Evolutionary conservation across 37 sponge, comb jelly and placozoan genomes (phyloP), one percentile per base, ranked within the genome.

Genomic region (Eunapius fragilis): DNA sequence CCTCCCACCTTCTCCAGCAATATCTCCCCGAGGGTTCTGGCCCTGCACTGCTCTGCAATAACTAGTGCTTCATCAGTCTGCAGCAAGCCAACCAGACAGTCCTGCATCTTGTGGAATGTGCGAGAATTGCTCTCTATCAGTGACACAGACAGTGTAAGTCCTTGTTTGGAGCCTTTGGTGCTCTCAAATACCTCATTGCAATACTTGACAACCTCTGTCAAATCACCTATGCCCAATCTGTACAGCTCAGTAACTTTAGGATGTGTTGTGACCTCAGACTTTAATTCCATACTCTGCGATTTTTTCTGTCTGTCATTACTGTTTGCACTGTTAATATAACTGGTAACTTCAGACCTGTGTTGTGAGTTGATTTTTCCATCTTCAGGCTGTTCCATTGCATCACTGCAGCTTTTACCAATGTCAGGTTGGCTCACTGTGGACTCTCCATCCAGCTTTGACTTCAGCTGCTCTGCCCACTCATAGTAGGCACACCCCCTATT

Each of bases 401-500:
- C n/a, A n/a, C n/a, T n/a, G n/a, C n/a, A n/a, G n/a, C n/a, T n/a
- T n/a, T n/a, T n/a, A n/a, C n/a, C n/a, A n/a, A n/a, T n/a, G n/a
- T n/a, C n/a, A n/a, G n/a, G n/a, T n/a, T n/a, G n/a, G 9, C 4
- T 81, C 82, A 37, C 33, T 5, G 17, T 70, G 82, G 37, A 70
- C 7, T 10, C 47, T 4, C 47, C 47, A 11, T 45, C 14, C 17
- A 2, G 14, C 14, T 58, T 48, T 31, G 2, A 27, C 77, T 22
- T 82, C 78, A 41, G 70, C 26, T 68, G 82, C 82, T 88, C 81
- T 32, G 86, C 94, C 82, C 91, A 80, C 68, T 87, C 88, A 82
- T 84, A 87, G 74, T 84, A 85, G 35, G 85, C 88, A 78, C 86
- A 85, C 10, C 91, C 94, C 72, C 94, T 74, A 67, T 94, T 94